phyloP scores from a whole-genome alignment of 2,888 invertebrate genomes.

The Aporophyla nigra region DNA sequence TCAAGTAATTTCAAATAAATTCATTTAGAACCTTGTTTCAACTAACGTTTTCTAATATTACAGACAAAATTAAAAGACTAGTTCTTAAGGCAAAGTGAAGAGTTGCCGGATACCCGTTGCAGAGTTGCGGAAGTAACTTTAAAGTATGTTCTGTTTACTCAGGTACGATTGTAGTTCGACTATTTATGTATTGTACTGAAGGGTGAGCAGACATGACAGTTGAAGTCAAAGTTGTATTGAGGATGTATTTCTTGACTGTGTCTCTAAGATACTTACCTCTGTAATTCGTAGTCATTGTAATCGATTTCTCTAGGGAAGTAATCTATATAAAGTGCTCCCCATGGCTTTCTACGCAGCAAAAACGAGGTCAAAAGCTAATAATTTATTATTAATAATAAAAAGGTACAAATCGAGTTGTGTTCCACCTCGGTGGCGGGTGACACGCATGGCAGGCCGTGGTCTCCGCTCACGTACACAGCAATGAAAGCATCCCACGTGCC shows the following conservation, averaged over 20 bases:
- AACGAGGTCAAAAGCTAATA: neutral
- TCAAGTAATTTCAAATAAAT: no score
- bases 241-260: no score
- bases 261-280: neutral
- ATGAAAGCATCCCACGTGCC: constrained; percentile 32
- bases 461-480: constrained; percentile 28
- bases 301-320: neutral
- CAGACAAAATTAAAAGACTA: constrained; percentile 8
- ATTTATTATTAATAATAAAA: constrained; percentile 26
- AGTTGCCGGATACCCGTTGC: neutral
- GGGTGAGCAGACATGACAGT: no score
- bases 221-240: no score
- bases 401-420: constrained; percentile 4
- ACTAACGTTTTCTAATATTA: neutral
- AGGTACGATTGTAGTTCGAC: constrained; percentile 10
- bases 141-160: constrained; percentile 12
- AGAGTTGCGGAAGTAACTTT: neutral
- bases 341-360: neutral
- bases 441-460: constrained; percentile 26
- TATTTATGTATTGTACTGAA: no score
- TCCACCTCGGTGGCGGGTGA: constrained; percentile 6
- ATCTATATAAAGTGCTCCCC: neutral
- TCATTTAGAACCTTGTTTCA: no score
- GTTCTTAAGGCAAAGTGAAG: constrained; percentile 3
- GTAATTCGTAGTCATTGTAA: neutral